Evolutionary conservation across 2,888 invertebrate genomes (phyloP).

Genomic region (Epistrophe eligans): DNA sequence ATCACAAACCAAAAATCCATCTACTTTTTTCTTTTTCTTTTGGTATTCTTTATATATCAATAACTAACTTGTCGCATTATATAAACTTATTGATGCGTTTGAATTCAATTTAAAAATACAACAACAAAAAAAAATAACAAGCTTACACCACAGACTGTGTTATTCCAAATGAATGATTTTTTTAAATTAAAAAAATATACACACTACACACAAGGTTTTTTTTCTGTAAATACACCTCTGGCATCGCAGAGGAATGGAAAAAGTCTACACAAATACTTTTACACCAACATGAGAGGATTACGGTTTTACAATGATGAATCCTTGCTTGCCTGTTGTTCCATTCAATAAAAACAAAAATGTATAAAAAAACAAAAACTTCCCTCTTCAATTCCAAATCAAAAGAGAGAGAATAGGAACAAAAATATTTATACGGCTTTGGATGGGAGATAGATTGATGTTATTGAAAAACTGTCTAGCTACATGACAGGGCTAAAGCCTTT

Average conservation of each 20-base stretch:
- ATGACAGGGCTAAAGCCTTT: slow-evolving; percentile 17
- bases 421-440: slow-evolving; percentile 29
- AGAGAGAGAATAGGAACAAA: slow-evolving; percentile 23
- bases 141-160: slow-evolving; percentile 22
- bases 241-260: not conserved
- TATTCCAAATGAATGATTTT: slow-evolving; percentile 32
- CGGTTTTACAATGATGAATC: slow-evolving; percentile 51
- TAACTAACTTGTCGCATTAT: not conserved
- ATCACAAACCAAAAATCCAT: not conserved
- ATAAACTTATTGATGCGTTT: not conserved
- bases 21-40: not conserved
- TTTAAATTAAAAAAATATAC: slow-evolving; percentile 17
- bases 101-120: not conserved
- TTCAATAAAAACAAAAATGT: slow-evolving; percentile 51
- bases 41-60: not conserved
- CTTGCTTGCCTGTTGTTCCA: slow-evolving; percentile 47
- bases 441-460: slow-evolving; percentile 19
- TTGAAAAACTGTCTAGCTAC: slow-evolving; percentile 46
- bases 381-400: slow-evolving; percentile 44
- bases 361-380: slow-evolving; percentile 1
- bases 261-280: slow-evolving; percentile 58
- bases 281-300: slow-evolving; percentile 50
- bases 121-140: not conserved
- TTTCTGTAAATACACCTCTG: not conserved
- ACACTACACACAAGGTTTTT: not conserved